Base-by-base conservation (phyloP, 2,797 vertebrate genomes). In the Syndactyla subalaris region DNA sequence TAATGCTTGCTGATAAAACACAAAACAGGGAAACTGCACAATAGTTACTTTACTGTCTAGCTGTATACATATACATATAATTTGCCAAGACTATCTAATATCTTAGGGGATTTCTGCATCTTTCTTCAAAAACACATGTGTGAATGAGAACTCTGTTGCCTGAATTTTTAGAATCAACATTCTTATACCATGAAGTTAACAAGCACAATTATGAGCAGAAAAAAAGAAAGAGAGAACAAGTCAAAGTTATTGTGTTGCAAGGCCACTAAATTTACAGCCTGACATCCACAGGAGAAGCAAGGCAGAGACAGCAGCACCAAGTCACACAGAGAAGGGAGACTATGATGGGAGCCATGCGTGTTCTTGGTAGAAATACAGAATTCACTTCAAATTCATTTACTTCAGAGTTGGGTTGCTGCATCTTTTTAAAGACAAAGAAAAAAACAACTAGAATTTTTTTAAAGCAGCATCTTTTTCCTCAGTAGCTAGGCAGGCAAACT, bases 351-450 rank as follows among this genome's bases (percentile, higher is more conserved):
- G 5, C 9, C 49, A 29, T 82, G 55, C 34, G 90, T 89, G 21
- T 76, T 75, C 78, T 87, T 94, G 75, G 77, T 83, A 80, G 16
- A 32, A 78, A 73, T 79, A 81, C 30, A 88, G 55, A 83, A 89
- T 92, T 94, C 38, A 41, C 23, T 43, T 19, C 27, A 59, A 87
- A 85, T 90, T 79, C 46, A 91, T 95, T 96, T 92, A 62, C 59
- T 93, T 92, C 79, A 61, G 68, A 95, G 45, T 55, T 10, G 16
- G 84, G 82, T 93, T 84, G 66, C 79, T 95, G 19, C 49, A 74
- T 85, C 75, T 92, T 94, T 94, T 62, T 95, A 96, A 96, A 91
- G 27, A 94, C 36, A 68, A 57, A 55, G 36, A 8, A 3, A n/a
- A 54, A 48, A 55, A 71, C 23, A n/a, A 7, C 0, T 2, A 26